phyloP scores from a whole-genome alignment of 37 sponge, comb jelly and placozoan species.

The Beroe forskalii region DNA sequence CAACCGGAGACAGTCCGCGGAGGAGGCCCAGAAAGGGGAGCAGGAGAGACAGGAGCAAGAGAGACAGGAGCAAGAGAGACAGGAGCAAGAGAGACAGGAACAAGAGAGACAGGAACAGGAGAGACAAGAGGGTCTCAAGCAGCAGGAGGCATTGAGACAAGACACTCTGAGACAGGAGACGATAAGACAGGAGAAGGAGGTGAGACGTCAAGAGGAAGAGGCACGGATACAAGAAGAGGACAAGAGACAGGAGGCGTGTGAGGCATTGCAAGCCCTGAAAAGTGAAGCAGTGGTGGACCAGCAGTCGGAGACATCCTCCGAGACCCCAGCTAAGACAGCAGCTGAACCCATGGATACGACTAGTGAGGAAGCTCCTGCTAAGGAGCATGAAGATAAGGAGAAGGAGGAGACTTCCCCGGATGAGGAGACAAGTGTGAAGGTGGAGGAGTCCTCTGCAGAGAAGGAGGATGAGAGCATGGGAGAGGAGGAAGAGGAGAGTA shows the following conservation, averaged over 20 bases:
- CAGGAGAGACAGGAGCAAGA: background rate
- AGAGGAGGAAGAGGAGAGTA: background rate
- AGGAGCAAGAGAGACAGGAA: too few species aligned
- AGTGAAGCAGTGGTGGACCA: background rate
- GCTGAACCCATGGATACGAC: background rate
- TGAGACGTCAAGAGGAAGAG: background rate
- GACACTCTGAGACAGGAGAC: too few species aligned
- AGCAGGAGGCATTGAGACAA: background rate
- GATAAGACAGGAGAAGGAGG: background rate
- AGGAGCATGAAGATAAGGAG: background rate
- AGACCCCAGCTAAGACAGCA: too few species aligned
- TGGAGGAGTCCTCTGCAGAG: background rate
- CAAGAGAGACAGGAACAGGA: too few species aligned
- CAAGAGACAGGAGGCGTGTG: background rate
- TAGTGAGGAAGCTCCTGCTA: background rate
- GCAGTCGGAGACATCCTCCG: background rate
- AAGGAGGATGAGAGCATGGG: background rate
- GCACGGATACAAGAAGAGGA: slow-evolving; percentile 9
- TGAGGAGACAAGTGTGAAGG: background rate
- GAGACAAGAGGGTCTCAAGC: background rate
- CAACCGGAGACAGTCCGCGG: background rate
- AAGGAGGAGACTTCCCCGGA: background rate
- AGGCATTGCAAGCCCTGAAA: slow-evolving; percentile 25
- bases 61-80: too few species aligned
- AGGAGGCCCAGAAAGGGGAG: too few species aligned